Evolutionary conservation across 2,113 vertebrate species (phyloP), one percentile per base, ranked within the genome.

Genomic region (Corythoichthys intestinalis): DNA sequence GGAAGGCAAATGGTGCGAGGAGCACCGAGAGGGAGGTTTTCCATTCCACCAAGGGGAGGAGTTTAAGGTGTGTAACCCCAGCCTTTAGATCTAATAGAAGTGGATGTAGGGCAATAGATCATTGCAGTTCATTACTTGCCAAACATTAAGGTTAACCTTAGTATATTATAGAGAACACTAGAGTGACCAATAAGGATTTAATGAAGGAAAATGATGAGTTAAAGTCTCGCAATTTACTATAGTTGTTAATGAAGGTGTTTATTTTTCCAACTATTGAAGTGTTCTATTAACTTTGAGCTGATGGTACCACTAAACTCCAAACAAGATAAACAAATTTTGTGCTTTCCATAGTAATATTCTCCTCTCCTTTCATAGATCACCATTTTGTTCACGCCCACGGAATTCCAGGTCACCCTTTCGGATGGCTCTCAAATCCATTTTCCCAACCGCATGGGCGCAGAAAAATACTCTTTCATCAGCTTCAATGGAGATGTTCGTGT

Each of bases 391-490:
- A 91, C 76, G 47, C 72, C 68, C 4, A 15, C 81, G 20, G 86
- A 90, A 57, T 93, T 93, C 74, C 52, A 66, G 58, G 80, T 93
- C 74, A 75, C 38, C 57, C 75, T 93, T 4, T 34, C 85, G 0
- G 91, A 93, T 1, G 90, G 83, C 65, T 91, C 85, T 0, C n/a
- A 66, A 8, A 79, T 93, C 70, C 58, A 59, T 71, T 93, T 93
- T 76, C 90, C 92, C n/a, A 93, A 93, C 71, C 91, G 92, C 53
- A 61, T 74, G 0, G 88, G 85, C 0, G 80, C 71, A 0, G 87
- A 91, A 35, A 91, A 92, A 73, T 91, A 90, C 80, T 80, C 67
- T 0, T 58, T 72, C 76, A 14, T 92, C 4, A 71, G 57, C 52
- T 76, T 92, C 6, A 70, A 85, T 0, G 91, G 91, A 0, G 90